phyloP scores from a whole-genome alignment of 2,113 vertebrate genomes.

The Symphodus melops region DNA sequence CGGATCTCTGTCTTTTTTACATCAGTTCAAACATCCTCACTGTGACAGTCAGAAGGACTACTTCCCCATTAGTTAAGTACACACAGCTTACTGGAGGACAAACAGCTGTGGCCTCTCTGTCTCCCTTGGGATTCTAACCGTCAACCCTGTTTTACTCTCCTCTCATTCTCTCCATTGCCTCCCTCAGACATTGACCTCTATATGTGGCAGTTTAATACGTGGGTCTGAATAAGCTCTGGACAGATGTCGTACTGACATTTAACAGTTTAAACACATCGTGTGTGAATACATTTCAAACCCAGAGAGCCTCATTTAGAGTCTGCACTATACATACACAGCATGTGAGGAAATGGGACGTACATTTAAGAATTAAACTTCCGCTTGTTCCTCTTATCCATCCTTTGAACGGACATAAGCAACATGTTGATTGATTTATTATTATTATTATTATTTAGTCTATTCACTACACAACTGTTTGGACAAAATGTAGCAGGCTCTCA shows the following conservation, averaged over 20 bases:
- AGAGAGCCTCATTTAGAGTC: background rate
- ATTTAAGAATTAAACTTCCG: too few relatives aligned
- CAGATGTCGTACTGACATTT: background rate
- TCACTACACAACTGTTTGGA: too few relatives aligned
- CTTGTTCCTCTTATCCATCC: too few relatives aligned
- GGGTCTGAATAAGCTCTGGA: background rate
- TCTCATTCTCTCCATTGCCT: background rate
- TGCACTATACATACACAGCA: too few relatives aligned
- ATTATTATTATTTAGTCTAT: too few relatives aligned
- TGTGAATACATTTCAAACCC: background rate
- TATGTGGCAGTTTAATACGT: background rate
- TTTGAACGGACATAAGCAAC: too few relatives aligned
- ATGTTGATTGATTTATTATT: too few relatives aligned
- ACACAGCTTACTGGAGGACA: background rate
- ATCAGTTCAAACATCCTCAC: background rate
- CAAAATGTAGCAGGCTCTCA: too few relatives aligned
- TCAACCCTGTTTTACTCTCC: slow-evolving; percentile 1
- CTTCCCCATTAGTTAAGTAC: slow-evolving; percentile 3
- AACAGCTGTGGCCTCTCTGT: slow-evolving; percentile 30
- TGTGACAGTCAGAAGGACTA: background rate
- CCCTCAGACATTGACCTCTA: background rate
- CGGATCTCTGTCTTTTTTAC: background rate
- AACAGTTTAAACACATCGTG: background rate
- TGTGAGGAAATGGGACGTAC: too few relatives aligned
- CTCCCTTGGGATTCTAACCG: slow-evolving; percentile 19